Conservation (phyloP, 2,113 vertebrate species). For the Oxygymnocypris stewartii region DNA sequence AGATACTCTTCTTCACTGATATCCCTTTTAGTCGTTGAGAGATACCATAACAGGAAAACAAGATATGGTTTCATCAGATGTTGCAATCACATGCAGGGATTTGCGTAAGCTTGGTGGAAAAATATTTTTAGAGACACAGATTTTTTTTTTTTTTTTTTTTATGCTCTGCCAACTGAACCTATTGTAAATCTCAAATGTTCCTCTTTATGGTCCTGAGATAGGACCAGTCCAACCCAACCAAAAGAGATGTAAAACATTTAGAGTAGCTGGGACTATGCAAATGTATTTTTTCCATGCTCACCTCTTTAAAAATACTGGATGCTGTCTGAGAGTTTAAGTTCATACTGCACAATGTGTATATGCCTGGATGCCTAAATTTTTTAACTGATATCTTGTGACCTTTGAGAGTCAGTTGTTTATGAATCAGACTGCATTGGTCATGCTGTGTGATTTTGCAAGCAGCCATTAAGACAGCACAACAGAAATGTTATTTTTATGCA, state of each 20-base stretch:
- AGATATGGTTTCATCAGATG: constrained; percentile 6
- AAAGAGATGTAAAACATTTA: constrained; percentile 41
- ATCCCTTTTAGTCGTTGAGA: not conserved
- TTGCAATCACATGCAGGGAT: not conserved
- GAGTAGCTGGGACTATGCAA: constrained; percentile 20
- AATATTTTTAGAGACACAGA: not conserved
- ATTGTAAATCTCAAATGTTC: constrained; percentile 10
- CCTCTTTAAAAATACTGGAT: not conserved
- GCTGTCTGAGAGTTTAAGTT: not conserved
- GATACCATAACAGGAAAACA: not conserved
- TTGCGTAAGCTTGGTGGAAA: not conserved
- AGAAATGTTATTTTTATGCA: too few species aligned
- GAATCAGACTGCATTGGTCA: too few species aligned
- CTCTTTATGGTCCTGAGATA: constrained; percentile 23
- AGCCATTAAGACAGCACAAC: too few species aligned
- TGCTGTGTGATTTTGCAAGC: too few species aligned
- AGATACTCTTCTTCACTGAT: not conserved
- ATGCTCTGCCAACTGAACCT: not conserved
- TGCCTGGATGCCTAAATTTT: not conserved
- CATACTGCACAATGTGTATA: not conserved
- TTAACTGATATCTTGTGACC: not conserved
- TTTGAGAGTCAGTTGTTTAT: not conserved
- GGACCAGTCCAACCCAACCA: not conserved
- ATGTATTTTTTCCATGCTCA: not conserved
- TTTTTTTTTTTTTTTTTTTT: not conserved